Conservation (phyloP, 2,113 vertebrate genomes). For the Anhinga rufa region DNA sequence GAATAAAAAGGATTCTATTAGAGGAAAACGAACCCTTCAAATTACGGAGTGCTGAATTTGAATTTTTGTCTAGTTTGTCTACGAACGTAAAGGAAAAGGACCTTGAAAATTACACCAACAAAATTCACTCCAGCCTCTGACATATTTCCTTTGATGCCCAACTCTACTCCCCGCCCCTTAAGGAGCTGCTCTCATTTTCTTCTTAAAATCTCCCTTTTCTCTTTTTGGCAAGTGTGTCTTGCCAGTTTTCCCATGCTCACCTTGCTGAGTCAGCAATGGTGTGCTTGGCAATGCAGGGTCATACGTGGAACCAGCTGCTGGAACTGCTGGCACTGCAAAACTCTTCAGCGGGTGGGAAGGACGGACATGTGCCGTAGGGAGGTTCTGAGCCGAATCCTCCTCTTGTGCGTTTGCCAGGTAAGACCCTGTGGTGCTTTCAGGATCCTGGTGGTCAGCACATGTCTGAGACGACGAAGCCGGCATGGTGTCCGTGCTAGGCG, state of each 20-base stretch:
- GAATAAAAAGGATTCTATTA: background rate
- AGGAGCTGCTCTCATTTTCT: background rate
- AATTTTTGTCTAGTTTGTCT: background rate
- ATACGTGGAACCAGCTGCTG: constrained; percentile 70
- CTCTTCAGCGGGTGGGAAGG: constrained; percentile 95
- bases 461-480: constrained; percentile 81
- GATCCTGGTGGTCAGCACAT: constrained; percentile 83
- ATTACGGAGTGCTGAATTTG: fast-evolving
- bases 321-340: constrained; percentile 89
- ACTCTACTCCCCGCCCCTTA: fast-evolving
- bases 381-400: constrained; percentile 85
- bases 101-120: background rate
- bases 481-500: constrained; percentile 90
- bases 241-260: constrained; percentile 47
- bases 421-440: constrained; percentile 77
- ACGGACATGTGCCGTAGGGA: constrained; percentile 84
- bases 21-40: background rate
- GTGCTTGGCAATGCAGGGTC: constrained; percentile 90
- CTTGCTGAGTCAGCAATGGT: constrained; percentile 88
- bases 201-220: background rate
- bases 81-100: background rate
- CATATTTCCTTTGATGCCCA: fast-evolving
- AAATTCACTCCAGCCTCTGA: no score
- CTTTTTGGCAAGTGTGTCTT: no score
- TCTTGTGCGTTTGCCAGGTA: constrained; percentile 86